Percentiles rank a stretch among this genome's conserved stretches.
phyloP scores from a whole-genome alignment of 35 echinoderm and acorn worm species.

The Apostichopus japonicus region DNA sequence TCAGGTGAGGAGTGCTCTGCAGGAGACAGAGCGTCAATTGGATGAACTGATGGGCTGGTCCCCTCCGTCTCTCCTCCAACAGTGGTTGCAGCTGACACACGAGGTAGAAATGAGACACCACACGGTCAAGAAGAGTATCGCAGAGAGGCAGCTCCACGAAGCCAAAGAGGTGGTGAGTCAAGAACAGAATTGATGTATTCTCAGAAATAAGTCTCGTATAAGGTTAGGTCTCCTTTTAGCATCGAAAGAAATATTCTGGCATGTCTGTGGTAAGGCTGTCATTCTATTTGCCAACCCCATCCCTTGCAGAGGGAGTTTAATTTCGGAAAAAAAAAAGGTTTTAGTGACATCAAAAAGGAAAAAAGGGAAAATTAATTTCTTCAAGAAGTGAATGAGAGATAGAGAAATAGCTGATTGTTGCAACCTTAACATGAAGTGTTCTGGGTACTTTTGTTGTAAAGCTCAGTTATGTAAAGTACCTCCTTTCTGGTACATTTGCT shows the following conservation, averaged over 20 bases:
- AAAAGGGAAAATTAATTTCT: too few species aligned
- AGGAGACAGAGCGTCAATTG: slow-evolving; percentile 79
- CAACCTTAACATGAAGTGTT: too few species aligned
- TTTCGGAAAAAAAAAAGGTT: too few species aligned
- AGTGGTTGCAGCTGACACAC: slow-evolving; percentile 91
- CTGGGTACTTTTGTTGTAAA: too few species aligned
- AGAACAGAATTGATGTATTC: not conserved
- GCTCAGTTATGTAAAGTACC: too few species aligned
- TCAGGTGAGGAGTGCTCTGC: slow-evolving; percentile 77
- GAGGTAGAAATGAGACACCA: slow-evolving; percentile 83
- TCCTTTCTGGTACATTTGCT: too few species aligned
- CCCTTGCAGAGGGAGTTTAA: too few species aligned
- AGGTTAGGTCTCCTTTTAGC: not conserved
- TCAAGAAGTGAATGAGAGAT: too few species aligned
- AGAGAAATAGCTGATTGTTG: too few species aligned
- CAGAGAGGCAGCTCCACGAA: slow-evolving; percentile 80
- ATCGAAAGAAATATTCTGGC: not conserved
- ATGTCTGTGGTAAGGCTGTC: not conserved
- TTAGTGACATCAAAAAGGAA: too few species aligned
- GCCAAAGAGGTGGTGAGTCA: slow-evolving; percentile 90
- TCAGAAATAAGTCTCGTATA: too few species aligned
- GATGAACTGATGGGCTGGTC: slow-evolving; percentile 71
- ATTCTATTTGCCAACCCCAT: too few species aligned
- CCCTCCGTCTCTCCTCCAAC: slow-evolving; percentile 75
- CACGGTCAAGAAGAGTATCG: slow-evolving; percentile 60